Evolutionary conservation across 2,888 invertebrate species (phyloP), one percentile per base, ranked within the genome.

Genomic region (Phanerotoma sp.): DNA sequence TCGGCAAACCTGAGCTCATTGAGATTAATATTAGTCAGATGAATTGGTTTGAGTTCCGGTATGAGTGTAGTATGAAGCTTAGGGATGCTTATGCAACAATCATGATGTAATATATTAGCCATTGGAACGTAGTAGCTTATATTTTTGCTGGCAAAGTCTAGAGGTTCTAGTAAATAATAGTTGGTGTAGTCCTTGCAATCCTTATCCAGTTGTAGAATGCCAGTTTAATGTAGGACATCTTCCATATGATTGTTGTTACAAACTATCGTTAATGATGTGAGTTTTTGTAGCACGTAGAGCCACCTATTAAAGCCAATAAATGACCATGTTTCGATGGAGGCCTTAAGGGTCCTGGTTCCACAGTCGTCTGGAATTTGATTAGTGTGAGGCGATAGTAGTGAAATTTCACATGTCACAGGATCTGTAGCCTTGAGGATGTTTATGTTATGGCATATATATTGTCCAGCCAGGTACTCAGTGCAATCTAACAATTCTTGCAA

Each of bases 1-100:
- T 54, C 47, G 4, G 59, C 62, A 21, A 58, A 63, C 38, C 52
- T 59, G 6, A 64, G 18, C 10, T 66, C 61, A 53, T 56, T 33
- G 48, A 46, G 9, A 15, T 51, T 21, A 4, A 51, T 51, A 13
- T 51, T 51, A 9, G 33, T 25, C 1, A 51, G 21, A 20, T 56
- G 47, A 20, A 61, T 57, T 13, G 56, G 57, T 51, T 56, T 33
- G 4, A 62, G 16, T 11, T 37, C 37, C 16, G 56, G 41, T 1
- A 57, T 42, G n/a, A 16, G 22, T 6, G 40, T 37, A 9, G 30
- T 22, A 20, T 57, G 53, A 4, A 55, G 11, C 21, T 59, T 57
- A 9, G 16, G 4, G 1, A 38, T 21, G 4, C 49, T 49, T 13
- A 45, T 7, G 44, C 62, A 63, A 20, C 56, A 61, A 35, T 60